These are phyloP conservation scores for Malthinus seriepunctatus DNA, from an alignment of 2,888 invertebrate species.

Conservation along the genomic window DNA sequence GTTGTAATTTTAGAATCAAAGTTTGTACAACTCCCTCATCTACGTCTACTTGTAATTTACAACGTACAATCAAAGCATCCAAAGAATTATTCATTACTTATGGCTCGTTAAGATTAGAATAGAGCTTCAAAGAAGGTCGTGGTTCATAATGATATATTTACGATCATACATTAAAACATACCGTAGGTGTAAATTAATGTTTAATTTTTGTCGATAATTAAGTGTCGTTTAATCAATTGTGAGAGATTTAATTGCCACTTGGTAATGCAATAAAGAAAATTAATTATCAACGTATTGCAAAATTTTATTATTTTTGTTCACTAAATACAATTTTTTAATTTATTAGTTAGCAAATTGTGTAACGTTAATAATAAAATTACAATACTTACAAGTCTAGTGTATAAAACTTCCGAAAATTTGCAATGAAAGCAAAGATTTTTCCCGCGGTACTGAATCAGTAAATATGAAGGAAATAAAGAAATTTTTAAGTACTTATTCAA, in stretches of 20 bases:
- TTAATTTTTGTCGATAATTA: conserved; percentile 17
- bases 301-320: not conserved
- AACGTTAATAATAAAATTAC: too few species aligned
- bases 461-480: too few species aligned
- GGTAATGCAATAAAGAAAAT: conserved; percentile 26
- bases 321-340: too few species aligned
- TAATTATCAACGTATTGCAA: conserved; percentile 13
- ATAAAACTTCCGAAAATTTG: too few species aligned
- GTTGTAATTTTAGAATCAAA: not conserved
- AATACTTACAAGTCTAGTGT: too few species aligned
- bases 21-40: conserved; percentile 30
- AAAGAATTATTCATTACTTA: conserved; percentile 31
- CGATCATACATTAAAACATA: conserved; percentile 9
- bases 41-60: conserved; percentile 27
- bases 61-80: conserved; percentile 27
- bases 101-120: conserved; percentile 21
- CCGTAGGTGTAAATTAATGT: conserved; percentile 26
- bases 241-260: conserved; percentile 28
- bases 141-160: conserved; percentile 21
- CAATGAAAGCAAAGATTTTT: too few species aligned
- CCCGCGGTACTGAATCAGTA: too few species aligned
- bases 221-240: conserved; percentile 19
- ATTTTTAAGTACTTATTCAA: too few species aligned
- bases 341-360: too few species aligned
- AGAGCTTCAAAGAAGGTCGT: conserved; percentile 22